Base-by-base conservation (phyloP, 2,888 invertebrate species). In the Eupeodes latifasciatus region DNA sequence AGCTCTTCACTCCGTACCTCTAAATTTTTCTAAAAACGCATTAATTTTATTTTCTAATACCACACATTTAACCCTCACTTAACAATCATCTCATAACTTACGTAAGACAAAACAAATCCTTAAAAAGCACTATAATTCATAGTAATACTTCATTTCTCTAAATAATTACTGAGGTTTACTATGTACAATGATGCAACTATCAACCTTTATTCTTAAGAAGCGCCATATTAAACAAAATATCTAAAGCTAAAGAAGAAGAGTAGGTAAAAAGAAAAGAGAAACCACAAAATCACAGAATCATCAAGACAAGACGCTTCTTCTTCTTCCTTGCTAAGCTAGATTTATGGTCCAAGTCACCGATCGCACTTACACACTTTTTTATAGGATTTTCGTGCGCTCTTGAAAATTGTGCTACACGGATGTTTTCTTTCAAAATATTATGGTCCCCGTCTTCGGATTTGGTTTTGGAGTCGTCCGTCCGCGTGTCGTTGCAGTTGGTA, bases 281-380 rank as follows among this genome's bases (percentile, higher is more conserved):
- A 36, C 62, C 14, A 61, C 2, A 19, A 19, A 19, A 19, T 19
- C 19, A 19, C 19, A 19, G 19, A 19, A 19, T 19, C 19, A 19
- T 1, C 19, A 19, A 19, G 19, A 19, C 19, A 59, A 16, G 67
- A 75, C 66, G 79, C 69, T 47, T 69, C 69, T 71, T 57, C 51
- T 19, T 27, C 55, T 55, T 59, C 34, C 12, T 27, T 40, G 61
- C 62, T 64, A 51, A 49, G 75, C 67, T 69, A 88, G 88, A 88
- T 88, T 88, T 88, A 88, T 88, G 77, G 81, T 14, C 77, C 81
- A 78, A 88, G 85, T 85, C 84, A 88, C 47, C 84, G 84, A 81
- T 85, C 88, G 88, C 88, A 85, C 84, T 88, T 88, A 88, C 88
- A 84, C 87, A 88, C 88, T 84, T 88, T 64, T 88, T 88, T 85